A percentile compares a stretch with the other conserved stretches of the same genome.
Evolutionary conservation across 1,140 invertebrate species (phyloP).

Genomic region (Zaprionus vittiger): DNA sequence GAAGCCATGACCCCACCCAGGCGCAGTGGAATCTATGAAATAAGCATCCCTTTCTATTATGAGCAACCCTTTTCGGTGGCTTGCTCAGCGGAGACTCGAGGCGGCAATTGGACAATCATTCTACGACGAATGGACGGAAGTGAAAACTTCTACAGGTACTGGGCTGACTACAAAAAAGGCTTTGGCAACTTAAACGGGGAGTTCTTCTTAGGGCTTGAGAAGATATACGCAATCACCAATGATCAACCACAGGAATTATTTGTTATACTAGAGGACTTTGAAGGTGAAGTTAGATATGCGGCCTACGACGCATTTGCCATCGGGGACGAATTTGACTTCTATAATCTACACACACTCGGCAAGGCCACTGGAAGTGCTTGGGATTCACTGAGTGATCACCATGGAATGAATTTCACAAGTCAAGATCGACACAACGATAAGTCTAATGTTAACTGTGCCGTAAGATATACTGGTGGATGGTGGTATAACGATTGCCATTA

Average conservation of each 20-base stretch:
- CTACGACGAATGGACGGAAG: too few relatives aligned
- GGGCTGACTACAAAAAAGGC: constrained; percentile 60
- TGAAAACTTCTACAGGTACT: too few relatives aligned
- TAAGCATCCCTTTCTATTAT: too few relatives aligned
- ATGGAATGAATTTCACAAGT: neutral
- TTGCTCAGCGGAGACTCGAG: neutral
- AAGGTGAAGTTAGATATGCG: neutral
- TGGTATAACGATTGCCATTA: neutral
- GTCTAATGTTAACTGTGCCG: neutral
- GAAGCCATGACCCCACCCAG: too few relatives aligned
- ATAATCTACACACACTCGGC: neutral
- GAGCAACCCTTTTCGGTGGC: constrained; percentile 24
- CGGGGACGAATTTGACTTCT: neutral
- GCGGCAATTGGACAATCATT: too few relatives aligned
- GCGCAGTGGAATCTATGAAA: too few relatives aligned
- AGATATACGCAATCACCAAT: constrained; percentile 85
- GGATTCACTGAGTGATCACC: neutral
- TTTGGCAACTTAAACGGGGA: constrained; percentile 87
- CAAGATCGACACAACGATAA: neutral
- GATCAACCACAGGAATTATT: neutral
- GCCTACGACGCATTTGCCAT: neutral
- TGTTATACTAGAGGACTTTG: neutral
- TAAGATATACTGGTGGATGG: neutral
- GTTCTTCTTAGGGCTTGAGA: constrained; percentile 87
- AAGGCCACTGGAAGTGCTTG: neutral